Percentiles rank a stretch among this genome's conserved stretches.
phyloP scores from a whole-genome alignment of 2,113 vertebrate species.

The Pangasianodon gigas region DNA sequence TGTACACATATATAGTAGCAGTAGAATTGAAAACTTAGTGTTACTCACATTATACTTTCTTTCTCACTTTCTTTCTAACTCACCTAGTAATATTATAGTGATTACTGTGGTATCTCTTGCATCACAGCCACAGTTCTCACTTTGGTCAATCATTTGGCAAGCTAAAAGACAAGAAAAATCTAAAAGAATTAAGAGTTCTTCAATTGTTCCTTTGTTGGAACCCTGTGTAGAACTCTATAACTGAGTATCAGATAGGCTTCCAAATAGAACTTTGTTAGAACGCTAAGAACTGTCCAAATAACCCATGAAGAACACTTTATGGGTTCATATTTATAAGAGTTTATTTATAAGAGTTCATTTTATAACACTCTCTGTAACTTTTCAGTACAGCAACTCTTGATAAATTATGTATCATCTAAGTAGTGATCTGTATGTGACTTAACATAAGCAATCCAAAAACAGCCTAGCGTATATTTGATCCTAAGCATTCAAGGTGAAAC shows the following conservation, averaged over 20 bases:
- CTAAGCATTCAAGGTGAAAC: not conserved
- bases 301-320: not conserved
- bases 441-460: not conserved
- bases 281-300: not conserved
- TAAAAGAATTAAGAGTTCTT: not conserved
- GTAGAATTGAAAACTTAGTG: not conserved
- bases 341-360: not conserved
- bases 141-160: not conserved
- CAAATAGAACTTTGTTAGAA: not conserved
- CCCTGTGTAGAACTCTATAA: not conserved
- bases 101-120: not conserved
- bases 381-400: not conserved
- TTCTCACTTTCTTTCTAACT: not conserved
- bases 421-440: not conserved
- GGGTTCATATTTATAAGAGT: not conserved
- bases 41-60: not conserved
- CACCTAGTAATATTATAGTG: not conserved
- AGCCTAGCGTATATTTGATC: not conserved
- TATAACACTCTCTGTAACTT: not conserved
- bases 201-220: not conserved
- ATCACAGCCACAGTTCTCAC: not conserved
- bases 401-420: not conserved
- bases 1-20: not conserved
- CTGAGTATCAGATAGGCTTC: not conserved
- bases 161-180: not conserved